These are phyloP conservation scores for Salarias fasciatus DNA, from an alignment of 2,797 vertebrate genomes.

Conservation along the genomic window DNA sequence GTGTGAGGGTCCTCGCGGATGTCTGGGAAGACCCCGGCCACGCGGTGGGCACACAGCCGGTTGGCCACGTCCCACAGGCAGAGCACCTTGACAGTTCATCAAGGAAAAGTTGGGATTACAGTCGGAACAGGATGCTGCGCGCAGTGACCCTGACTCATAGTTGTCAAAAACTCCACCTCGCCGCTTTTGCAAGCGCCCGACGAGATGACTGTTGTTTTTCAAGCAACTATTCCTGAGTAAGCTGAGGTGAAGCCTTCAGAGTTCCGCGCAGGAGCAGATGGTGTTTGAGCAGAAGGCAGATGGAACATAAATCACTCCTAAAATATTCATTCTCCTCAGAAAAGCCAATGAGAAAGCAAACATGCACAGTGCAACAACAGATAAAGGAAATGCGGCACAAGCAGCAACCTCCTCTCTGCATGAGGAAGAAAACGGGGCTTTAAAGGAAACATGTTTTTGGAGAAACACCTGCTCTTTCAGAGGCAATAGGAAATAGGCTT, in stretches of 20 bases:
- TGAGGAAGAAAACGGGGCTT: conserved; percentile 25
- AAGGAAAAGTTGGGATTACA: background rate
- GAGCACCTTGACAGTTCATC: conserved; percentile 78
- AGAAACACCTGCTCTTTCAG: conserved; percentile 1
- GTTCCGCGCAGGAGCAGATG: conserved; percentile 65
- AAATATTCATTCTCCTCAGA: conserved; percentile 72
- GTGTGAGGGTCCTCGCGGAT: conserved; percentile 79
- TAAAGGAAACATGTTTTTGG: background rate
- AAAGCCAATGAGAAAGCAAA: conserved; percentile 54
- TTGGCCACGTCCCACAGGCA: conserved; percentile 86
- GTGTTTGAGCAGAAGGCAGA: conserved; percentile 71
- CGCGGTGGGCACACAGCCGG: conserved; percentile 83
- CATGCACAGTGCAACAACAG: conserved; percentile 37
- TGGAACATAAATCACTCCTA: conserved; percentile 72
- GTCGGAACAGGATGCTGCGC: background rate
- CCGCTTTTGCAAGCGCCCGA: conserved; percentile 42
- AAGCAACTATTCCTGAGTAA: conserved; percentile 45
- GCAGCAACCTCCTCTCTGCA: conserved; percentile 47
- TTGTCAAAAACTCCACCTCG: conserved; percentile 22
- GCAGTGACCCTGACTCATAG: conserved; percentile 27
- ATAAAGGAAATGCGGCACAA: conserved; percentile 34
- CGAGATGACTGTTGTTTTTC: conserved; percentile 34
- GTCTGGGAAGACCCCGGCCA: conserved; percentile 81
- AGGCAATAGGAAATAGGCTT: too few relatives aligned
- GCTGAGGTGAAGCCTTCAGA: conserved; percentile 57